Evolutionary conservation across 2,888 invertebrate genomes (phyloP), one percentile per base, ranked within the genome.

Genomic region (Archips xylosteana): DNA sequence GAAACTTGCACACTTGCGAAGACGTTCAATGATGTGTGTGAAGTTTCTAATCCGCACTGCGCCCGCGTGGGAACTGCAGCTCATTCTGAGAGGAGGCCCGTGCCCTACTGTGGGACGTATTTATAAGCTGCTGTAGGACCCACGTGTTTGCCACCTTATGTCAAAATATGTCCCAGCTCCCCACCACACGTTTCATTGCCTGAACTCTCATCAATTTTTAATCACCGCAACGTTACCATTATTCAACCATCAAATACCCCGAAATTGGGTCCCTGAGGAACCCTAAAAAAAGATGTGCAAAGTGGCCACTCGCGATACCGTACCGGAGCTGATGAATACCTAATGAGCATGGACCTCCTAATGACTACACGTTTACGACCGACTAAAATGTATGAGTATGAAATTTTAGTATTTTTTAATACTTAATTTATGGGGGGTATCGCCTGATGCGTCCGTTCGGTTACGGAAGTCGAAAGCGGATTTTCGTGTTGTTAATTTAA

Each of bases 271-370:
- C 74, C 74, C 74, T 4, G 59, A 64, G 74, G 74, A 70, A 74
- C 74, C 74, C 69, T 74, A 65, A 74, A 75, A 75, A 75, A 71
- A 75, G 71, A 68, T 69, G 70, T 76, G 77, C 79, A 79, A 82
- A 84, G 82, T 83, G 83, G 78, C 82, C 79, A 76, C 80, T 77
- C 78, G 78, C 78, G 78, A 72, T 72, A 72, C 71, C 67, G 67
- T 67, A 62, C 66, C 39, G 61, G 80, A 80, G 74, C 83, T 80
- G 83, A 83, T 85, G 85, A 85, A 85, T 85, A 85, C 82, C 83
- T 85, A 86, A 86, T 86, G 86, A 86, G 79, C 59, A 39, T 75
- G 70, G 67, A 72, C 75, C 70, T 15, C 71, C 72, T 77, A 77
- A 77, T 76, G 77, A 74, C 77, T 72, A 73, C 70, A 63, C 75